A percentile compares a stretch with the other conserved stretches of the same genome.
phyloP scores from a whole-genome alignment of 2,888 invertebrate genomes.

The Leistus spinibarbis region DNA sequence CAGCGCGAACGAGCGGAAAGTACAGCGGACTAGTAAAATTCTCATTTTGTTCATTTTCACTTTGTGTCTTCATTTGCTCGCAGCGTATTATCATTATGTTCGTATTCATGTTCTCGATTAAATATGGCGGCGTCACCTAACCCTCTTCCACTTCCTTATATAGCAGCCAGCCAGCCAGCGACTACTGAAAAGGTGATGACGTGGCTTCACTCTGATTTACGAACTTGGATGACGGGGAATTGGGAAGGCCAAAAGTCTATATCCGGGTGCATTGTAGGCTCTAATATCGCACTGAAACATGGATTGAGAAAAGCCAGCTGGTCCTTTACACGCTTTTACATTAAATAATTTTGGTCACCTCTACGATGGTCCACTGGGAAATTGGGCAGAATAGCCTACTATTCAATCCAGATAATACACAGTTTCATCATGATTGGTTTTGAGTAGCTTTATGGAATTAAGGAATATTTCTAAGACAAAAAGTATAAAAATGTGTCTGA shows the following conservation, averaged over 20 bases:
- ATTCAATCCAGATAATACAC: background rate
- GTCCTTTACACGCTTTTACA: too few relatives aligned
- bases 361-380: too few relatives aligned
- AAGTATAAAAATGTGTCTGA: background rate
- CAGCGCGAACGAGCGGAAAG: background rate
- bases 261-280: background rate
- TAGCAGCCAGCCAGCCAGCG: background rate
- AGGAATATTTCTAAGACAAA: background rate
- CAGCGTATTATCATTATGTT: slow-evolving; percentile 38
- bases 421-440: background rate
- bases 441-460: background rate
- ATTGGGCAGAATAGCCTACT: too few relatives aligned
- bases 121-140: slow-evolving; percentile 17
- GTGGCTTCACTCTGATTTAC: slow-evolving; percentile 1
- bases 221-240: too few relatives aligned
- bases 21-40: background rate
- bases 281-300: too few relatives aligned
- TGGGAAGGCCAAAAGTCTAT: background rate
- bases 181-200: background rate
- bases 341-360: too few relatives aligned
- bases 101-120: slow-evolving; percentile 37
- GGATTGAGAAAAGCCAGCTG: too few relatives aligned
- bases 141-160: too few relatives aligned
- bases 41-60: slow-evolving; percentile 38
- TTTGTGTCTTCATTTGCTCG: slow-evolving; percentile 38